Percentiles rank a stretch among this genome's conserved stretches.
phyloP scores from a whole-genome alignment of 2,797 vertebrate species.

The Euthynnus affinis region DNA sequence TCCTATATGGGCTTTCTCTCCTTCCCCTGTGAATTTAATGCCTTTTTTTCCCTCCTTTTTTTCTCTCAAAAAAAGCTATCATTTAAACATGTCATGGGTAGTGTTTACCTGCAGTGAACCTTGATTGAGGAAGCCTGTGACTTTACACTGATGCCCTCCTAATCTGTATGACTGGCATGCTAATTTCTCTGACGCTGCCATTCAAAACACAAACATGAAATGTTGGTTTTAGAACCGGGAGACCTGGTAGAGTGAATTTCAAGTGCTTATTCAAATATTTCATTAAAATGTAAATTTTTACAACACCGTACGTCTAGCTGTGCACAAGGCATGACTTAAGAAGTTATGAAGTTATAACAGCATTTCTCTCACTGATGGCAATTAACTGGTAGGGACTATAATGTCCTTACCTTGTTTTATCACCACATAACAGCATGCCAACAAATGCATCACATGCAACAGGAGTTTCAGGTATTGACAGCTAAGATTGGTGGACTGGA shows the following conservation, averaged over 20 bases:
- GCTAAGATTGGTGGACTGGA: slow-evolving; percentile 67
- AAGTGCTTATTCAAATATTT: slow-evolving; percentile 93
- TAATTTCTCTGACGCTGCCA: slow-evolving; percentile 89
- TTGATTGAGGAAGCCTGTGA: slow-evolving; percentile 84
- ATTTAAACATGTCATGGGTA: slow-evolving; percentile 84
- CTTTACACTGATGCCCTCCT: slow-evolving; percentile 88
- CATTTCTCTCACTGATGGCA: slow-evolving; percentile 84
- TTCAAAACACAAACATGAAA: slow-evolving; percentile 92
- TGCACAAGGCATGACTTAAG: slow-evolving; percentile 90
- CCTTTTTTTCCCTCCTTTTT: slow-evolving; percentile 24
- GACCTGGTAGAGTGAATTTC: slow-evolving; percentile 90
- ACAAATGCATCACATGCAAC: slow-evolving; percentile 82
- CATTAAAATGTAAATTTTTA: slow-evolving; percentile 93
- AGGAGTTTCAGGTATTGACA: slow-evolving; percentile 81
- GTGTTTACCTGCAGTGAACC: slow-evolving; percentile 88
- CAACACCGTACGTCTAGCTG: slow-evolving; percentile 86
- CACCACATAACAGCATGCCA: slow-evolving; percentile 73
- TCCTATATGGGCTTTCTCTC: slow-evolving; percentile 54
- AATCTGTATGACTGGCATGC: slow-evolving; percentile 89
- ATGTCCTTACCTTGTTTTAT: slow-evolving; percentile 88
- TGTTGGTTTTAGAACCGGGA: slow-evolving; percentile 88
- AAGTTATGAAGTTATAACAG: slow-evolving; percentile 90
- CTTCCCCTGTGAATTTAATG: slow-evolving; percentile 62
- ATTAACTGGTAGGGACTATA: slow-evolving; percentile 82
- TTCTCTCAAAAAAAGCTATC: slow-evolving; percentile 67